phyloP scores from a whole-genome alignment of 2,113 vertebrate genomes.

The Excalfactoria chinensis region DNA sequence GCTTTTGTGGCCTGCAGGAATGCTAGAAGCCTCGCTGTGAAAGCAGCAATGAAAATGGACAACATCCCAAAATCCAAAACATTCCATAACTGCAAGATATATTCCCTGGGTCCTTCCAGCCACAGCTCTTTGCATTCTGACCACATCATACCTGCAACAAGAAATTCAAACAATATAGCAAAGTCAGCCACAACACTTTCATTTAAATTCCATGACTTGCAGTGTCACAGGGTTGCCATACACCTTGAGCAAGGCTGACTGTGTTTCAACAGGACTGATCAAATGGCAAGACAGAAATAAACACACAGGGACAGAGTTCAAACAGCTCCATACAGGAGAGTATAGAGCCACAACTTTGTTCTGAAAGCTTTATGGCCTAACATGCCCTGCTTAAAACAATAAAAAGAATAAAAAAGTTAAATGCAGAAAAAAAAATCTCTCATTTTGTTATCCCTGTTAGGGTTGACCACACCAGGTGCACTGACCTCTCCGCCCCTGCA shows the following conservation, averaged over 20 bases:
- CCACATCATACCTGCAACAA: constrained; percentile 90
- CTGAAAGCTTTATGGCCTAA: neutral
- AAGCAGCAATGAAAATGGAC: constrained; percentile 90
- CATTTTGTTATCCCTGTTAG: neutral
- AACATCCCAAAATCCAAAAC: constrained; percentile 92
- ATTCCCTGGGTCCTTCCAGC: constrained; percentile 89
- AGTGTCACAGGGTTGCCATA: neutral
- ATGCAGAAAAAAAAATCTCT: neutral
- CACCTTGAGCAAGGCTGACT: neutral
- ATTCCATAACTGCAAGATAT: constrained; percentile 90
- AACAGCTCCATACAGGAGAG: neutral
- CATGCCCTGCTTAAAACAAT: neutral
- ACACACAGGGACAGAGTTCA: neutral
- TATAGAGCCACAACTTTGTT: neutral
- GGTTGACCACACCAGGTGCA: neutral
- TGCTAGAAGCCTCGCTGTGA: constrained; percentile 87
- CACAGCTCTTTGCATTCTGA: constrained; percentile 92
- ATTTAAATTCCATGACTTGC: neutral
- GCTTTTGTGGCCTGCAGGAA: constrained; percentile 89
- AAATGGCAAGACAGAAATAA: neutral
- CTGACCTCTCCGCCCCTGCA: neutral
- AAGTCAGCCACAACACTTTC: neutral
- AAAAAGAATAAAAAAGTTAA: neutral
- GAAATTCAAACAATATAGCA: neutral
- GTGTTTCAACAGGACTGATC: neutral